Percentiles rank a stretch among this genome's conserved stretches.
These are phyloP conservation scores for Lineus longissimus DNA, from an alignment of 1,140 invertebrate genomes.

Conservation along the genomic window DNA sequence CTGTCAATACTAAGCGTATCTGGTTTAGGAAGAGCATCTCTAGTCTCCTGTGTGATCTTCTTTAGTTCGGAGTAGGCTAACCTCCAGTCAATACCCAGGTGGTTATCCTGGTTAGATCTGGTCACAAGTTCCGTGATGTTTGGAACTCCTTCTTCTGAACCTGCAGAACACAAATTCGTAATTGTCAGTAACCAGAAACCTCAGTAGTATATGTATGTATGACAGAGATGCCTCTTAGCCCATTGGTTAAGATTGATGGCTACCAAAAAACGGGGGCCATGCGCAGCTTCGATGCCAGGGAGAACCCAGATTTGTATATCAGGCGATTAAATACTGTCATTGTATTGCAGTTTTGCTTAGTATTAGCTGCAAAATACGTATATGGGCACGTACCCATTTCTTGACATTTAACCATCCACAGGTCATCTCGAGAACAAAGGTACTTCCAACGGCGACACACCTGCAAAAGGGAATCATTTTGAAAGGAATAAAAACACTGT, in stretches of 20 bases:
- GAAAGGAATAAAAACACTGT: no score
- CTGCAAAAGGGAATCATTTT: slow-evolving; percentile 24
- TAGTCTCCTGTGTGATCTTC: slow-evolving; percentile 16
- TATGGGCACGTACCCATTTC: slow-evolving; percentile 33
- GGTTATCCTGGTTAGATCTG: slow-evolving; percentile 21
- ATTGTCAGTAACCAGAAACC: no score
- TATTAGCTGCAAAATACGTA: not conserved
- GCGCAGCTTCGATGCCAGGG: no score
- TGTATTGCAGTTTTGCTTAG: no score
- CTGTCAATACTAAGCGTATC: not conserved
- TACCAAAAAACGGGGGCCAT: no score
- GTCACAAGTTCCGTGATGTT: slow-evolving; percentile 37
- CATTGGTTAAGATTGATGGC: no score
- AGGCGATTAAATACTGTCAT: no score
- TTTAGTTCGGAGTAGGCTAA: slow-evolving; percentile 37
- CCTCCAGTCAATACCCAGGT: slow-evolving; percentile 41
- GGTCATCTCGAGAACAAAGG: slow-evolving; percentile 38
- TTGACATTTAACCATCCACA: slow-evolving; percentile 48
- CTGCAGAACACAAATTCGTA: slow-evolving; percentile 26
- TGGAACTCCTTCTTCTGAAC: slow-evolving; percentile 34
- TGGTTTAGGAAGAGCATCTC: not conserved
- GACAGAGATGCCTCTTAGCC: no score
- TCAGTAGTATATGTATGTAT: not conserved
- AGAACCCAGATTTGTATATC: no score
- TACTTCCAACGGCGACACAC: slow-evolving; percentile 44